A percentile compares a stretch with the other conserved stretches of the same genome.
Conservation (phyloP, 2,113 vertebrate genomes). For the Notothenia coriiceps region DNA sequence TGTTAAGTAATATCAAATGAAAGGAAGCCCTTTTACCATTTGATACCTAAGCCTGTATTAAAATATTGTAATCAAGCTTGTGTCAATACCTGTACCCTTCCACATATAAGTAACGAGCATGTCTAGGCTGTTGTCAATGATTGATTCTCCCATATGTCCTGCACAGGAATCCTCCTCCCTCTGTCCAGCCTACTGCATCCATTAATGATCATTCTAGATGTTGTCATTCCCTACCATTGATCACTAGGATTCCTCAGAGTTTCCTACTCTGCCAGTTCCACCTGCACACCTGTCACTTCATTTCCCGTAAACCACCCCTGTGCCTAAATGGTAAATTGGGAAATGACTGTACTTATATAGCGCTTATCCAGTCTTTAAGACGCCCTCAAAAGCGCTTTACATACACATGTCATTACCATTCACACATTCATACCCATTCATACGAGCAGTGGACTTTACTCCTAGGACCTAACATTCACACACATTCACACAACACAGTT, state of each 20-base stretch:
- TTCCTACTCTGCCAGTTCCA: not conserved
- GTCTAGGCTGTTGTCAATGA: not conserved
- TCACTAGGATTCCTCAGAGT: conserved; percentile 8
- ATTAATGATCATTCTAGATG: not conserved
- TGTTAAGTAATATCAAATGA: too few species aligned
- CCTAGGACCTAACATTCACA: too few species aligned
- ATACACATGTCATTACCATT: too few species aligned
- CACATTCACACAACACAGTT: too few species aligned
- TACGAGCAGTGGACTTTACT: too few species aligned
- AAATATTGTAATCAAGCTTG: not conserved
- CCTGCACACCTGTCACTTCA: not conserved
- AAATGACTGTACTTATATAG: too few species aligned
- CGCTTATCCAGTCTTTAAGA: too few species aligned
- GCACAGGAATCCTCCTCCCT: not conserved
- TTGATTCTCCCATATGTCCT: not conserved
- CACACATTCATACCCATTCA: too few species aligned
- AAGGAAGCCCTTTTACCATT: not conserved
- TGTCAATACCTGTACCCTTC: not conserved
- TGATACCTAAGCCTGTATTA: not conserved
- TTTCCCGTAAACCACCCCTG: not conserved
- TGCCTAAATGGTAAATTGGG: too few species aligned
- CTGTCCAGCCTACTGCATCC: too few species aligned
- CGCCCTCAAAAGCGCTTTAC: too few species aligned
- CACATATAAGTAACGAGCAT: not conserved
- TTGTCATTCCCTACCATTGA: not conserved